Base-by-base conservation (phyloP, 2,113 vertebrate species). In the Rhizomys pruinosus region DNA sequence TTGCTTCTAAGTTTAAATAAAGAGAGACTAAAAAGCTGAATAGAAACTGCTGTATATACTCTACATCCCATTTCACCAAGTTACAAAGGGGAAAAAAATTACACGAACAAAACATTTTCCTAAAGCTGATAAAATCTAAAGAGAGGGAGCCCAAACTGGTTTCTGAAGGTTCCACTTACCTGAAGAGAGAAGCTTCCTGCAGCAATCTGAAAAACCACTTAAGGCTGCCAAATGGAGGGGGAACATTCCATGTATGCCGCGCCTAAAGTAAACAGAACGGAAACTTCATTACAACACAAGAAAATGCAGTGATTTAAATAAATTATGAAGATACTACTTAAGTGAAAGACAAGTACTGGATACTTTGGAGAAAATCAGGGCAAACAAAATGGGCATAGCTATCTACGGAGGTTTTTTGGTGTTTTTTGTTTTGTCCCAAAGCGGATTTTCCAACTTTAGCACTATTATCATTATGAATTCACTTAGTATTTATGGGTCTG, bases 121-220 rank as follows among this genome's bases (percentile, higher is more conserved):
- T 82, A 78, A 17, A 81, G 15, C 8, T n/a, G 69, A 77, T 61
- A 78, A 72, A 92, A 90, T 1, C 10, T 23, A 59, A 32, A 78
- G 19, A 32, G 17, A n/a, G 68, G 19, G 55, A 1, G 0, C 20
- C 37, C 79, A n/a, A 59, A 52, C 9, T 10, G 16, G 44, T 61
- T 11, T 95, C 13, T 44, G 9, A 92, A 72, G 47, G 37, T 78
- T 76, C 39, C 68, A 69, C 96, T 97, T 97, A 99, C 99, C 99
- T 98, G 99, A 99, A 89, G 99, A 99, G 94, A 99, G 98, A 57
- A 99, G 99, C 95, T 99, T 99, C 97, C 99, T 98, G 97, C 99
- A 99, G 98, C 99, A 99, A 98, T 99, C 99, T 78, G 99, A 99
- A 98, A 99, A 99, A 94, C 99, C 99, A 97, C 99, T 99, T 97